Conservation (phyloP, 2,888 invertebrate genomes). For the Ectropis crepuscularia region DNA sequence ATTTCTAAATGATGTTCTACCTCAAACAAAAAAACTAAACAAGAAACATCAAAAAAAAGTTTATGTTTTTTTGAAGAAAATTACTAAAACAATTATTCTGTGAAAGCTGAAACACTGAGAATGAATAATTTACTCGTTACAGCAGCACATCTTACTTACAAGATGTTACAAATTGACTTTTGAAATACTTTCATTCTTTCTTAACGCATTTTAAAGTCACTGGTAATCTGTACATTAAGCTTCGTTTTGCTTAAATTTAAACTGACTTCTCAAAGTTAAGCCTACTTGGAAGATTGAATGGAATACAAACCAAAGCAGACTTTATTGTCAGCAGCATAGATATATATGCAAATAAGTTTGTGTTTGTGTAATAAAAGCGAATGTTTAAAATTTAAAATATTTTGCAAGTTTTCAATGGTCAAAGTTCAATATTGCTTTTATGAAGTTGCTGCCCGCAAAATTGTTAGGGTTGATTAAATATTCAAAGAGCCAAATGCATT, state of each 20-base stretch:
- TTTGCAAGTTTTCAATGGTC: slow-evolving; percentile 24
- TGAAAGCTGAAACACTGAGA: slow-evolving; percentile 5
- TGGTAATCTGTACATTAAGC: slow-evolving; percentile 1
- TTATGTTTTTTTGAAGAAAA: too few relatives aligned
- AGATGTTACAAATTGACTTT: slow-evolving; percentile 6
- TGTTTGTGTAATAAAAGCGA: slow-evolving; percentile 20
- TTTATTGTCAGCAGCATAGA: neutral
- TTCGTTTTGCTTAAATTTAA: neutral
- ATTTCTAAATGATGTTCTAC: too few relatives aligned
- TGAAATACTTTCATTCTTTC: neutral
- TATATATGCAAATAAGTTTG: slow-evolving; percentile 21
- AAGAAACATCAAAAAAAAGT: too few relatives aligned
- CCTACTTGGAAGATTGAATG: neutral
- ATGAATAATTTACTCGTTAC: slow-evolving; percentile 17
- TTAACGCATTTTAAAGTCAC: neutral
- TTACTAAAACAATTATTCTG: slow-evolving; percentile 4
- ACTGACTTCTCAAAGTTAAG: slow-evolving; percentile 7
- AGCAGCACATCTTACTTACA: slow-evolving; percentile 3
- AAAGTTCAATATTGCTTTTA: slow-evolving; percentile 34
- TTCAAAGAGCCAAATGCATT: slow-evolving; percentile 32
- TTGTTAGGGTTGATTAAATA: slow-evolving; percentile 30
- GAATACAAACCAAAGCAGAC: neutral
- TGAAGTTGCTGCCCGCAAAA: slow-evolving; percentile 27
- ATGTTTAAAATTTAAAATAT: slow-evolving; percentile 25
- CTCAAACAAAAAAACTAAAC: too few relatives aligned